Evolutionary conservation across 2,888 invertebrate species (phyloP), one percentile per base, ranked within the genome.

Genomic region (Agonopterix arenella): DNA sequence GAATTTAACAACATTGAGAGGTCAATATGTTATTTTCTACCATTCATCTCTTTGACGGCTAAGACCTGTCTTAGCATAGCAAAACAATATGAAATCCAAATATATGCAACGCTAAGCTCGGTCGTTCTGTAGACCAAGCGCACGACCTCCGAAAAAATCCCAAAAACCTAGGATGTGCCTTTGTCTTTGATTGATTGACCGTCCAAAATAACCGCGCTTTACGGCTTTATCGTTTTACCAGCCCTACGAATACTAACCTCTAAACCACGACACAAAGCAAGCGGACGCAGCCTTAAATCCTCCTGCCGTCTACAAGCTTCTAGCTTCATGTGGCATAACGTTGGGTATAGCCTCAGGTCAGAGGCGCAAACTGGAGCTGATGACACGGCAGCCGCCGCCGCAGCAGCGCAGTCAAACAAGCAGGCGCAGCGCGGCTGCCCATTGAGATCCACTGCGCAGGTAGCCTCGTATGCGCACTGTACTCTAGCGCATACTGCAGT

Each of bases 271-370:
- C 97, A 97, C 46, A 96, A 90, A 50, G 96, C 94, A 57, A 95
- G 88, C 1, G 96, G 95, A 45, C 95, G 88, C 13, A 94, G 88
- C 55, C 94, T 89, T 60, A 97, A 90, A 62, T 96, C 95, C 63
- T 93, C 93, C 76, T 97, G 96, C 42, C 93, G 89, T 51, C 94
- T 92, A 79, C 97, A 97, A 1, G 95, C 93, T 70, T 96, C 95
- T 82, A 94, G 91, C 81, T 94, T 94, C 95, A 97, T 94, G 48
- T 94, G 93, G 73, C 97, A 97, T 58, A 94, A 88, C 11, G 95
- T 96, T 0, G 94, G 91, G 69, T 97, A 97, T 52, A 93, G 91
- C 50, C 93, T 90, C 50, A 95, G 84, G 73, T 97, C 96, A 4
- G 96, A 95, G 0, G 96, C 96, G 72, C 97, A 97, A 4, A 96